Conservation (phyloP, 2,888 invertebrate genomes). For the Scaptodrosophila latifasciaeformis region DNA sequence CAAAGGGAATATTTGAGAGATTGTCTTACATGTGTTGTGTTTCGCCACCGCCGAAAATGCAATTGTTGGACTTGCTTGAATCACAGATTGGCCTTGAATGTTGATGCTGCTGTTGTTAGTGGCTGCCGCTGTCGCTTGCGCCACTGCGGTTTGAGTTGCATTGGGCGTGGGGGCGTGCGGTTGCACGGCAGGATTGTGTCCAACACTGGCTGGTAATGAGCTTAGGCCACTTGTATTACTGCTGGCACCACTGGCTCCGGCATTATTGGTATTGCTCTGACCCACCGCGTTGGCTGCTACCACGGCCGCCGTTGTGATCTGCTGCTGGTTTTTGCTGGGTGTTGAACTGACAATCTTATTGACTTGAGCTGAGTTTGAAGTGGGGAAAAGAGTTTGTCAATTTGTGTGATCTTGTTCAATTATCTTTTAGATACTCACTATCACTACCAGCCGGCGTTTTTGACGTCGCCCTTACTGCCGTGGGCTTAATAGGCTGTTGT, state of each 20-base stretch:
- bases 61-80: conserved; percentile 75
- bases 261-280: conserved; percentile 24
- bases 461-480: conserved; percentile 82
- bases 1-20: neutral
- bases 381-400: neutral
- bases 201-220: conserved; percentile 41
- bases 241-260: conserved; percentile 44
- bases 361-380: conserved; percentile 50
- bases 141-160: conserved; percentile 46
- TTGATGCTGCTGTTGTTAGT: conserved; percentile 39
- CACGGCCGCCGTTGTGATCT: conserved; percentile 66
- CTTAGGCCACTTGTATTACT: conserved; percentile 29
- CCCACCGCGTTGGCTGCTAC: conserved; percentile 47
- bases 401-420: no score
- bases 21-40: conserved; percentile 75
- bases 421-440: conserved; percentile 54
- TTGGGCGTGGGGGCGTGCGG: conserved; percentile 73
- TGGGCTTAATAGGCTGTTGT: conserved; percentile 89
- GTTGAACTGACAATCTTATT: conserved; percentile 74
- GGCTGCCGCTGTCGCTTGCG: conserved; percentile 28
- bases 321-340: conserved; percentile 74
- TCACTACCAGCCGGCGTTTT: conserved; percentile 77
- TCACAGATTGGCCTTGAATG: conserved; percentile 75
- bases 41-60: conserved; percentile 81
- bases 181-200: conserved; percentile 68